Base-by-base conservation (phyloP, 2,113 vertebrate species). In the Erythrocercus mccallii region DNA sequence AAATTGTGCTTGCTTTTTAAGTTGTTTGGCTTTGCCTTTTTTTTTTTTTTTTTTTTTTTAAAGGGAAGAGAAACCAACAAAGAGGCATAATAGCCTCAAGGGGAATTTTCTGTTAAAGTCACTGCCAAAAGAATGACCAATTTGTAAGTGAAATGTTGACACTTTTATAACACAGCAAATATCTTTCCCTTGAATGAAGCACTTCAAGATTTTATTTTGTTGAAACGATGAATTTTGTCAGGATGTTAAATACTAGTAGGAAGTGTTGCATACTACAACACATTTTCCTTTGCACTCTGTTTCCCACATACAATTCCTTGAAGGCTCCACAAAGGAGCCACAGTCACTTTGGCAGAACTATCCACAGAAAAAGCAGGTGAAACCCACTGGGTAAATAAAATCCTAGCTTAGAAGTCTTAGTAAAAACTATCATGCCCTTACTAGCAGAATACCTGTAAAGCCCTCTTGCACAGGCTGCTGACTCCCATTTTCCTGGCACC, bases 91-190 rank as follows among this genome's bases (percentile, higher is more conserved):
- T 93, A 93, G 92, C 94, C 92, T 57, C 69, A 81, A 90, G 92
- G 92, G 77, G 73, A 92, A 73, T 84, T 96, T 94, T 95, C 77
- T 83, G 65, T 79, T 92, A 45, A 92, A 97, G 86, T 68, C 95
- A 84, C 76, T 96, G 94, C 94, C 82, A 93, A 86, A 96, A 92
- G 72, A 94, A 97, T 93, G 90, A 80, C 90, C 92, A 95, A 76
- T 90, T 93, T 92, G 80, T 92, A 96, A 95, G 64, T 91, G 92
- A 96, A 92, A 96, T 76, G 82, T 94, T 96, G 94, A 94, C 94
- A 84, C 66, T 94, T 90, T n/a, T 76, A 84, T 81, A 97, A 91
- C 72, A 84, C 61, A 90, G 73, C 61, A 93, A 94, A 78, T 86
- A 90, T 84, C 85, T 92, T 90, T 74, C 51, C 65, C 81, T 83